Conservation (phyloP, 30 jellyfish, hydroid and myxozoan genomes). For the Aurelia sp. region DNA sequence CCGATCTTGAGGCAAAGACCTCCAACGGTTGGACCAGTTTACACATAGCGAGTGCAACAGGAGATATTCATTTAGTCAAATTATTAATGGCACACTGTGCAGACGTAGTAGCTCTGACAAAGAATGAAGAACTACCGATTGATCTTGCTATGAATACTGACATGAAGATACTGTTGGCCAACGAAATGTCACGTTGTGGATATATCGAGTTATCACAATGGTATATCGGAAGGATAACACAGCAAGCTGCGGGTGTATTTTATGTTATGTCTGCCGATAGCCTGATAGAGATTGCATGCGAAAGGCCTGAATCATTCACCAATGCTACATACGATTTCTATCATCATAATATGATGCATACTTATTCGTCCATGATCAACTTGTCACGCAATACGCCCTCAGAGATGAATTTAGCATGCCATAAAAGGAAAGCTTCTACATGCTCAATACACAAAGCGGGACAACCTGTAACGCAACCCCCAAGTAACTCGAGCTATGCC, state of each 20-base stretch:
- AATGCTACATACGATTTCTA: slow-evolving; percentile 27
- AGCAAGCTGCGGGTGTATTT: slow-evolving; percentile 75
- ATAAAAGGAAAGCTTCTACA: slow-evolving; percentile 46
- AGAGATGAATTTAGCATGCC: slow-evolving; percentile 14
- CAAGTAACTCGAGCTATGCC: slow-evolving; percentile 3
- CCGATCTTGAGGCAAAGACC: slow-evolving; percentile 89
- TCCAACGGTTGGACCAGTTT: slow-evolving; percentile 96
- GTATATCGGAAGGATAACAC: slow-evolving; percentile 82
- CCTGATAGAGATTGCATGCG: slow-evolving; percentile 89
- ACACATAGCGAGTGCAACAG: slow-evolving; percentile 95
- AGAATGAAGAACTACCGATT: slow-evolving; percentile 87
- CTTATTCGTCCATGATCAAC: slow-evolving; percentile 64
- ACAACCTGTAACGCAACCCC: neutral
- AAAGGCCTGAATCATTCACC: slow-evolving; percentile 45
- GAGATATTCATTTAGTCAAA: slow-evolving; percentile 67
- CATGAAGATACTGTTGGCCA: slow-evolving; percentile 70
- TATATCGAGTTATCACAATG: slow-evolving; percentile 90
- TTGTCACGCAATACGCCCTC: slow-evolving; percentile 17
- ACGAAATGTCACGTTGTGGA: slow-evolving; percentile 85
- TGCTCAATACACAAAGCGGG: slow-evolving; percentile 45
- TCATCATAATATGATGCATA: slow-evolving; percentile 34
- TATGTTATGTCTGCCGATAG: slow-evolving; percentile 85
- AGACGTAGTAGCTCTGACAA: slow-evolving; percentile 88
- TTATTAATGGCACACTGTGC: slow-evolving; percentile 79
- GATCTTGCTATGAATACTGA: slow-evolving; percentile 86